These are phyloP conservation scores for Grus americana DNA, from an alignment of 2,113 vertebrate genomes.

Conservation along the genomic window DNA sequence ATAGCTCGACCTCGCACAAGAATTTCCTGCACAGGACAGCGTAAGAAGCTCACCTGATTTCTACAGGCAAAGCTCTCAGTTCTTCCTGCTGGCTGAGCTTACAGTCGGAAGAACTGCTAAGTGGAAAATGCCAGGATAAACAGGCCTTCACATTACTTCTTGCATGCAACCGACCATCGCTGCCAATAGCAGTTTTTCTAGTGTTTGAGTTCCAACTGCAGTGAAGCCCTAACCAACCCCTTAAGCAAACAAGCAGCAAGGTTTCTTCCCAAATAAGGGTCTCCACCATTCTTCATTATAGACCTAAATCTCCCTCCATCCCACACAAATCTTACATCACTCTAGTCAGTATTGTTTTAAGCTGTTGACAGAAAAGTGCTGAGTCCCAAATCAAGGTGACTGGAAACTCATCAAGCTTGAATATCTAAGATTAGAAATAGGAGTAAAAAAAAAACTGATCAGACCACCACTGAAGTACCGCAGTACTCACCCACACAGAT, in stretches of 20 bases:
- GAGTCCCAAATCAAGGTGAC: not conserved
- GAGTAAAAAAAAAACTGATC: not conserved
- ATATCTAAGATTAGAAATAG: not conserved
- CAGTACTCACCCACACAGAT: not conserved
- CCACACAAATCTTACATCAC: not conserved
- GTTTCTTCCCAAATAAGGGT: not conserved
- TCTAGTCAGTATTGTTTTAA: not conserved
- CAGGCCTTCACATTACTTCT: not conserved
- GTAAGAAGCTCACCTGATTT: not conserved
- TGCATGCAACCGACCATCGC: not conserved
- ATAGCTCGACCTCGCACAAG: fast-evolving
- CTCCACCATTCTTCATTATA: not conserved
- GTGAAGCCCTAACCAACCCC: not conserved
- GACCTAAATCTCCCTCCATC: not conserved
- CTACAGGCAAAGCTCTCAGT: not conserved
- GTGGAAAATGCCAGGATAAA: slow-evolving; percentile 1
- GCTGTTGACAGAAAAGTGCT: not conserved
- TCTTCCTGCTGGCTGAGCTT: not conserved
- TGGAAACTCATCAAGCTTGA: not conserved
- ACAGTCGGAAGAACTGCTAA: not conserved
- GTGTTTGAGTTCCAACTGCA: not conserved
- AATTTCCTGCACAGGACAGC: not conserved
- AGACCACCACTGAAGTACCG: not conserved
- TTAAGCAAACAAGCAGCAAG: not conserved
- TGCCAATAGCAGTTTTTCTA: not conserved